These are phyloP conservation scores for Drosophila tropicalis DNA, from an alignment of 1,140 invertebrate genomes.

Conservation along the genomic window DNA sequence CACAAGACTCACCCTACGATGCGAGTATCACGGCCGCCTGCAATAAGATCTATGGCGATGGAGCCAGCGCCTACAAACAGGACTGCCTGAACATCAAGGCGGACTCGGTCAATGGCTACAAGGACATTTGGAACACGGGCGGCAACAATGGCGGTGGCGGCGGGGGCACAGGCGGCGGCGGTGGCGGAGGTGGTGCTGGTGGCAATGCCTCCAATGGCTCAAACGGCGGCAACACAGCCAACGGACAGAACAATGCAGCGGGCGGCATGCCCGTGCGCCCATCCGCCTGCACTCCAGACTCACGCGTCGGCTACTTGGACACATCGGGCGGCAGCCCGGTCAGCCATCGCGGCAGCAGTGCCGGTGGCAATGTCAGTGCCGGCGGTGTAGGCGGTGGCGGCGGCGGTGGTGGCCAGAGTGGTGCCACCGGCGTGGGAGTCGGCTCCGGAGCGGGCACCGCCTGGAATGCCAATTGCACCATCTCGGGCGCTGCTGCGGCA, in stretches of 20 bases:
- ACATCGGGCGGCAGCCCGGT: slow-evolving; percentile 89
- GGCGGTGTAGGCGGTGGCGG: slow-evolving; percentile 87
- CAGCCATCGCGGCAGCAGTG: slow-evolving; percentile 87
- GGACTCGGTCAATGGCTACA: slow-evolving; percentile 85
- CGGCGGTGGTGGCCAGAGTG: slow-evolving; percentile 82
- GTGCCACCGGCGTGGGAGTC: slow-evolving; percentile 85
- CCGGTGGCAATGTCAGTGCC: slow-evolving; percentile 88
- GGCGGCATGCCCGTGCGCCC: slow-evolving; percentile 87
- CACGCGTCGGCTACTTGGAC: slow-evolving; percentile 87
- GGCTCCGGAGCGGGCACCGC: slow-evolving; percentile 85
- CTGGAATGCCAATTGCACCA: slow-evolving; percentile 83
- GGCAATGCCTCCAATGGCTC: slow-evolving; percentile 73
- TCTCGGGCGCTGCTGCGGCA: slow-evolving; percentile 86
- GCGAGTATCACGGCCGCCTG: slow-evolving; percentile 93
- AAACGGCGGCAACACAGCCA: slow-evolving; percentile 83
- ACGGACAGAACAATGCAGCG: slow-evolving; percentile 86
- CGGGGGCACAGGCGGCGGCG: slow-evolving; percentile 62
- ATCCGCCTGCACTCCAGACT: slow-evolving; percentile 93
- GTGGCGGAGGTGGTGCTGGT: slow-evolving; percentile 80
- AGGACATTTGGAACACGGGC: slow-evolving; percentile 87
- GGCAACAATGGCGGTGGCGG: slow-evolving; percentile 84
- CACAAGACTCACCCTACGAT: slow-evolving; percentile 94
- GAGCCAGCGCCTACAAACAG: slow-evolving; percentile 81
- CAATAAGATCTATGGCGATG: slow-evolving; percentile 85
- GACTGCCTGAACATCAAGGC: slow-evolving; percentile 84